phyloP scores from a whole-genome alignment of 2,797 vertebrate species.

The Hippopotamyrus pictus region DNA sequence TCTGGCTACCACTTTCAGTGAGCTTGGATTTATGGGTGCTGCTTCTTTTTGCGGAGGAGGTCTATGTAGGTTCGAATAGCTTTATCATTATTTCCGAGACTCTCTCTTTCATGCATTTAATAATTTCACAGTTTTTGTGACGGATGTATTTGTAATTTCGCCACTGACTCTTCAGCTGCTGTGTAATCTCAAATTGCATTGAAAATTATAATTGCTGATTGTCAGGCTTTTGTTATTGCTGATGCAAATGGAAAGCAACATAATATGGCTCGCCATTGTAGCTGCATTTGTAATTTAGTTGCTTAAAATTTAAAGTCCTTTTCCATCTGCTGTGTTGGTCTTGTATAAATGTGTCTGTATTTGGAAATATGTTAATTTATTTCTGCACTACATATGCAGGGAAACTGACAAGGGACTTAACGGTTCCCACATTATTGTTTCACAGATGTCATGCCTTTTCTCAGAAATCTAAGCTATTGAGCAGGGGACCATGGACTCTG shows the following conservation, averaged over 20 bases:
- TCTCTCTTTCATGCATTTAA: background rate
- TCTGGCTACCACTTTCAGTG: background rate
- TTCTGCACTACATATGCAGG: background rate
- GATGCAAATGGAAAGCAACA: background rate
- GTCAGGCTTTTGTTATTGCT: background rate
- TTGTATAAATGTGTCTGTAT: background rate
- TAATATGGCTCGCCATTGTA: background rate
- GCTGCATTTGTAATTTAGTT: background rate
- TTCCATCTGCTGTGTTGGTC: background rate
- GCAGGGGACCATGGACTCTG: constrained; percentile 10
- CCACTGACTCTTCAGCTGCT: background rate
- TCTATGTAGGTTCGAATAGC: background rate
- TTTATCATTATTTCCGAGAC: background rate
- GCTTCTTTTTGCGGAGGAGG: background rate
- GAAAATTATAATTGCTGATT: background rate
- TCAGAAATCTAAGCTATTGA: background rate
- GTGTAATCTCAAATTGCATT: background rate
- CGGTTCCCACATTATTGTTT: constrained; percentile 10
- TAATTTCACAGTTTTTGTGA: background rate
- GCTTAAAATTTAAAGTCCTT: background rate
- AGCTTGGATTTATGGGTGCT: background rate
- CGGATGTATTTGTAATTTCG: background rate
- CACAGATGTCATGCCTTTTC: background rate
- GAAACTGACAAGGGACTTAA: background rate
- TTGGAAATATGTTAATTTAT: background rate